Conservation (phyloP, 2,888 invertebrate species). For the Troilus luridus region DNA sequence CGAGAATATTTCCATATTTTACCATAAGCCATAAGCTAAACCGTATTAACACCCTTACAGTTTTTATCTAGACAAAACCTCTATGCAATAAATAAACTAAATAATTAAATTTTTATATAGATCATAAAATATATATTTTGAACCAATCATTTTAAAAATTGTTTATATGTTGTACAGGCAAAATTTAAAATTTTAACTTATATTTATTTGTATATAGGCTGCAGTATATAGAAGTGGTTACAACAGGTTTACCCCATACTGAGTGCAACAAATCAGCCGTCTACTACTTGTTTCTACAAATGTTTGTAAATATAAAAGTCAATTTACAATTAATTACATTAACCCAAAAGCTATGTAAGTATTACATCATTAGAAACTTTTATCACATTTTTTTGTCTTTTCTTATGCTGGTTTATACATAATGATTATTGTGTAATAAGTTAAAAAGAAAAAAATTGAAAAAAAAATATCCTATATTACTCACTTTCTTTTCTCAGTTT, state of each 20-base stretch:
- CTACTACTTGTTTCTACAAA: conserved; percentile 50
- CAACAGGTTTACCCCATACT: conserved; percentile 94
- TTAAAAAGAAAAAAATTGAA: neutral
- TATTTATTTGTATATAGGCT: conserved; percentile 74
- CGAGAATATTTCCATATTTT: too few relatives aligned
- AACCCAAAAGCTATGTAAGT: conserved; percentile 59
- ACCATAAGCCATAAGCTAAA: too few relatives aligned
- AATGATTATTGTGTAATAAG: conserved; percentile 46
- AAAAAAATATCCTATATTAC: conserved; percentile 36
- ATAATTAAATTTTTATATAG: too few relatives aligned
- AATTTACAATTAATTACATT: conserved; percentile 63
- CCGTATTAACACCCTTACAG: too few relatives aligned
- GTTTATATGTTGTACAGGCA: too few relatives aligned
- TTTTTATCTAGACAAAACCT: too few relatives aligned
- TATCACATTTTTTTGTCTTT: conserved; percentile 56
- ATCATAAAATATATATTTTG: too few relatives aligned
- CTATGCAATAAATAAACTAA: too few relatives aligned
- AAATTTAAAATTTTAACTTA: too few relatives aligned
- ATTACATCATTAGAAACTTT: conserved; percentile 54
- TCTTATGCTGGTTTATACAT: conserved; percentile 55
- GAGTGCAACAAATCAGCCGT: conserved; percentile 51
- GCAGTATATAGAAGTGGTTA: conserved; percentile 94
- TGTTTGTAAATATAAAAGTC: conserved; percentile 65
- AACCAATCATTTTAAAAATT: too few relatives aligned
- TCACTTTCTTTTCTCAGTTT: conserved; percentile 44